Evolutionary conservation across 2,797 vertebrate species (phyloP).

Genomic region (Falco peregrinus): DNA sequence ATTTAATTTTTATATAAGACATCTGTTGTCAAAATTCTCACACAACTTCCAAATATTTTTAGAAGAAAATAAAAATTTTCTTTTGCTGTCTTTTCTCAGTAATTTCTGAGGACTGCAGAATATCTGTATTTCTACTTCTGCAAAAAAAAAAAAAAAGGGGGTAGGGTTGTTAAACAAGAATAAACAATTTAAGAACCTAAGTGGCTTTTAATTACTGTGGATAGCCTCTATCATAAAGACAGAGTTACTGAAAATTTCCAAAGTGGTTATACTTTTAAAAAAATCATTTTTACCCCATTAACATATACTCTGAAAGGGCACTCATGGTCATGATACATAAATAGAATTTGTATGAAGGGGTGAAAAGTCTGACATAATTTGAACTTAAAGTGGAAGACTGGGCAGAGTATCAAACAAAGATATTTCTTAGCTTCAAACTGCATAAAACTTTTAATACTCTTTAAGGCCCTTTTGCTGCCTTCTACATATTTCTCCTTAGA

Average conservation of each 20-base stretch:
- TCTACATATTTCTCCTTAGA: neutral
- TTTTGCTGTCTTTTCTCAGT: neutral
- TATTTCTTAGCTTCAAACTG: neutral
- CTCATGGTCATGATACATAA: neutral
- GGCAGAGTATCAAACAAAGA: neutral
- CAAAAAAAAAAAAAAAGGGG: neutral
- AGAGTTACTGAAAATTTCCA: neutral
- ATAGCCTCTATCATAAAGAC: neutral
- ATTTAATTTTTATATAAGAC: neutral
- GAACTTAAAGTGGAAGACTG: neutral
- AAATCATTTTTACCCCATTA: accelerated
- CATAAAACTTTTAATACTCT: neutral
- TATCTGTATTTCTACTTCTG: neutral
- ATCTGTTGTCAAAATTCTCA: neutral
- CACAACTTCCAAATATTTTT: neutral
- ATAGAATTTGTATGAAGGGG: neutral
- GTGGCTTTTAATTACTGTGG: neutral
- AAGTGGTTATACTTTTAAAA: neutral
- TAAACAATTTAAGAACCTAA: neutral
- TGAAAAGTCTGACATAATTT: neutral
- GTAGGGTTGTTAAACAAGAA: neutral
- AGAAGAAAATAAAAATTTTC: neutral
- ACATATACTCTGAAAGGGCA: neutral
- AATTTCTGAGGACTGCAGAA: neutral
- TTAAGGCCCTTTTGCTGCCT: neutral